Base-by-base conservation (phyloP, 2,797 vertebrate genomes). In the Eulemur mongoz region DNA sequence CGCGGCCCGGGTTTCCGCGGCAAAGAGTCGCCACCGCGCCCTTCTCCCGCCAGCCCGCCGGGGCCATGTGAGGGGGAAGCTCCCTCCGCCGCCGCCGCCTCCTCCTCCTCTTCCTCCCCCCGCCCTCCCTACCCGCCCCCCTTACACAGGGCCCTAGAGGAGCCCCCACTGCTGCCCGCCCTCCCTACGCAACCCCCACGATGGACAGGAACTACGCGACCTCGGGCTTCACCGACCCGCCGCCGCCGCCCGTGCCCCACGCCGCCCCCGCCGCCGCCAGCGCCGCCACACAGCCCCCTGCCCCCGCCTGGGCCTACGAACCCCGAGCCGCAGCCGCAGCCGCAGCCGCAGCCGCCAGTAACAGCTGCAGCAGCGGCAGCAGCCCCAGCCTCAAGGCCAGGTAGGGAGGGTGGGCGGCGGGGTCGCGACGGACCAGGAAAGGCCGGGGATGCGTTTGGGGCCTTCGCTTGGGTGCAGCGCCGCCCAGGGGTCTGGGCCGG, bases 121-220 rank as follows among this genome's bases (percentile, higher is more conserved):
- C 70, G 52, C 54, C 88, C 83, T 65, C 80, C 72, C 91, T 40
- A 59, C 94, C 89, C 92, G 86, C 76, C 93, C 94, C 93, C 97
- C 90, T 54, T 75, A 54, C 89, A 6, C 96, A 22, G 95, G 95
- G 95, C 96, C 96, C 92, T 35, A 32, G 95, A 92, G 95, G 90
- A 96, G 92, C 97, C 97, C 96, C 95, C 97, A 43, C 93, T 67
- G 88, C 92, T n/a, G 95, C 96, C 96, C 85, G 95, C 93, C 94
- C 92, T 72, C 86, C 92, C 93, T 57, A 15, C 69, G 91, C 94
- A 20, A 90, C 98, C 99, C 99, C 99, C 99, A 99, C 99, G 99
- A 99, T 99, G 99, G 99, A 99, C 99, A 99, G 99, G 98, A 99
- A 99, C 98, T 99, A 99, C 98, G 99, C 99, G 99, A 98, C 99